Percentiles rank a stretch among this genome's conserved stretches.
These are phyloP conservation scores for Nemoura dubitans DNA, from an alignment of 2,888 invertebrate species.

Conservation along the genomic window DNA sequence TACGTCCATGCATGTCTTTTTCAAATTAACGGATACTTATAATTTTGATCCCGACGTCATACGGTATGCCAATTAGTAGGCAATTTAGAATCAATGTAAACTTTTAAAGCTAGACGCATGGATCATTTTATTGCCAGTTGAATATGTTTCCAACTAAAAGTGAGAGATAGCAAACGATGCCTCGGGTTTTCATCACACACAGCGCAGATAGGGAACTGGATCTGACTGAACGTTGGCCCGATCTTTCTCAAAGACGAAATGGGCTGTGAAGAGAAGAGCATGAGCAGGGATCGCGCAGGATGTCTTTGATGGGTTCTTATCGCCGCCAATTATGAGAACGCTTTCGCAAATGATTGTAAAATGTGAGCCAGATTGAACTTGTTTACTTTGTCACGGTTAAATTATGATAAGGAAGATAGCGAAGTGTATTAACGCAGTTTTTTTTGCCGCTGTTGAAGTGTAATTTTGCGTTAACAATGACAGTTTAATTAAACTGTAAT, in stretches of 20 bases:
- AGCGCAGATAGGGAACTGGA: background rate
- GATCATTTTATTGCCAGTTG: background rate
- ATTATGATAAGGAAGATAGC: background rate
- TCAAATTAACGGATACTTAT: too few species aligned
- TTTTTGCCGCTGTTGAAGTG: background rate
- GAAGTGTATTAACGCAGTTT: background rate
- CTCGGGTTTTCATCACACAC: background rate
- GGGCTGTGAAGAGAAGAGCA: background rate
- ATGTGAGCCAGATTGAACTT: background rate
- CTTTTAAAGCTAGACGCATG: background rate
- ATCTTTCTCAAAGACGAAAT: background rate
- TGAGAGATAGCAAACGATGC: background rate
- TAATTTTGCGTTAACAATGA: background rate
- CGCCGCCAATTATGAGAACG: background rate
- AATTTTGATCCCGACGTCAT: background rate
- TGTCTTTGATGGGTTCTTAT: background rate
- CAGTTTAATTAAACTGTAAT: background rate
- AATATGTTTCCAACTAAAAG: background rate
- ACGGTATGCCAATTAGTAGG: background rate
- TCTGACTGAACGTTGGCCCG: background rate
- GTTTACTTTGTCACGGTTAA: background rate
- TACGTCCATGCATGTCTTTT: too few species aligned
- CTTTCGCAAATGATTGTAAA: slow-evolving; percentile 1
- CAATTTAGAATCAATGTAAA: background rate
- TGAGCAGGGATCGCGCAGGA: background rate